phyloP scores from a whole-genome alignment of 2,797 vertebrate species.

The Catostomus latipinnis region DNA sequence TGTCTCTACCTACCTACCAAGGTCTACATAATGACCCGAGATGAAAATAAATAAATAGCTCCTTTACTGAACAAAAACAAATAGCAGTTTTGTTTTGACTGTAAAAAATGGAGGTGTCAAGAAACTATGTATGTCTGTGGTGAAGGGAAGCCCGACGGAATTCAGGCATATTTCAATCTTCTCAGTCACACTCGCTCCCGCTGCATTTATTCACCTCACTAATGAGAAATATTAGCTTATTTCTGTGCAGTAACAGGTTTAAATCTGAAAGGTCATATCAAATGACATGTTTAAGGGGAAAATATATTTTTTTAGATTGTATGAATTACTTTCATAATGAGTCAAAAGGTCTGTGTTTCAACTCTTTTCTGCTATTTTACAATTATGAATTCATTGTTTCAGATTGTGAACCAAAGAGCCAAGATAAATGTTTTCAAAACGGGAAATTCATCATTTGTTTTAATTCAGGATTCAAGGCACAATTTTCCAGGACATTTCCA shows the following conservation, averaged over 20 bases:
- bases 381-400: neutral
- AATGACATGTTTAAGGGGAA: too few relatives aligned
- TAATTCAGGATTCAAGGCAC: too few relatives aligned
- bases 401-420: neutral
- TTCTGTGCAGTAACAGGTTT: neutral
- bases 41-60: slow-evolving; percentile 69
- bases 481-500: too few relatives aligned
- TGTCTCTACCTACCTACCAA: slow-evolving; percentile 65
- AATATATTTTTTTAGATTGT: too few relatives aligned
- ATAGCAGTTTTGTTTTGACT: slow-evolving; percentile 69
- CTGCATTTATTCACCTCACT: slow-evolving; percentile 30
- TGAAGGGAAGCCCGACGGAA: slow-evolving; percentile 52
- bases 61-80: slow-evolving; percentile 69
- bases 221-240: slow-evolving; percentile 43
- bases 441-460: too few relatives aligned
- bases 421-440: too few relatives aligned
- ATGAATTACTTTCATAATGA: too few relatives aligned
- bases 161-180: slow-evolving; percentile 59
- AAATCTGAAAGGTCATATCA: slow-evolving; percentile 5
- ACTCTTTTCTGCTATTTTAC: neutral
- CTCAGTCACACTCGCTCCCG: slow-evolving; percentile 50
- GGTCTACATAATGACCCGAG: slow-evolving; percentile 62
- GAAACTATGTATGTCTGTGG: slow-evolving; percentile 63
- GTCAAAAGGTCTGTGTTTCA: too few relatives aligned
- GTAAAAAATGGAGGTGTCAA: slow-evolving; percentile 66